A percentile compares a stretch with the other conserved stretches of the same genome.
Evolutionary conservation across 2,797 vertebrate genomes (phyloP).

Genomic region (Pipistrellus kuhlii): DNA sequence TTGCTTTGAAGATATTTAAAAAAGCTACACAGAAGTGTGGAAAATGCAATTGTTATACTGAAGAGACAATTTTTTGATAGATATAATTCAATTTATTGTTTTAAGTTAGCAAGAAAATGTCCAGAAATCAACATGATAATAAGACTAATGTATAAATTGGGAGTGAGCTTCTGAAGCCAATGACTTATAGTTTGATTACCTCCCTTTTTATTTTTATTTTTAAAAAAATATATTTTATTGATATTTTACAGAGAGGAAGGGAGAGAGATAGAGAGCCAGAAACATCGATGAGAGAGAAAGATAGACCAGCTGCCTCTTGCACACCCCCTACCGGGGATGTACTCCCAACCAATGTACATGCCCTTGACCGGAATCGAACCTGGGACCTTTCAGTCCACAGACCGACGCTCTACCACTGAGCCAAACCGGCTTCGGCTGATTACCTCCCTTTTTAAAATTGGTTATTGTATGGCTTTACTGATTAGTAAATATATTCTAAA

Average conservation of each 20-base stretch:
- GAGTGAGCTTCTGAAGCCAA: neutral
- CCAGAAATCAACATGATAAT: neutral
- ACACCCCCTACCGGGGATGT: too few relatives aligned
- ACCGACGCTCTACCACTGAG: too few relatives aligned
- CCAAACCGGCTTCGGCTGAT: too few relatives aligned
- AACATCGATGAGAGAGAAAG: too few relatives aligned
- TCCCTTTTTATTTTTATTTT: neutral
- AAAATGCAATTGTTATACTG: constrained; percentile 43
- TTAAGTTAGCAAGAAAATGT: constrained; percentile 44
- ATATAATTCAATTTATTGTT: constrained; percentile 57
- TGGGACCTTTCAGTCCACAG: too few relatives aligned
- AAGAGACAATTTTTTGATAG: constrained; percentile 43
- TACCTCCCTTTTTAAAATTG: neutral
- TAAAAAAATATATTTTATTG: too few relatives aligned
- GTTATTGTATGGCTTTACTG: constrained; percentile 28
- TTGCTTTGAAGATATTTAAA: constrained; percentile 49
- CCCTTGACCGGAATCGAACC: too few relatives aligned
- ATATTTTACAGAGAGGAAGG: too few relatives aligned
- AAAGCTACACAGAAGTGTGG: constrained; percentile 1
- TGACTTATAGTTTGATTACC: neutral
- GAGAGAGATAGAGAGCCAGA: too few relatives aligned
- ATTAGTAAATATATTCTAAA: neutral
- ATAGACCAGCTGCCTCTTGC: too few relatives aligned
- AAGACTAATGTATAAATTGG: neutral
- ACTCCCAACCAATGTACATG: too few relatives aligned